Evolutionary conservation across 2,797 vertebrate species (phyloP), one percentile per base, ranked within the genome.

Genomic region (Esox lucius): DNA sequence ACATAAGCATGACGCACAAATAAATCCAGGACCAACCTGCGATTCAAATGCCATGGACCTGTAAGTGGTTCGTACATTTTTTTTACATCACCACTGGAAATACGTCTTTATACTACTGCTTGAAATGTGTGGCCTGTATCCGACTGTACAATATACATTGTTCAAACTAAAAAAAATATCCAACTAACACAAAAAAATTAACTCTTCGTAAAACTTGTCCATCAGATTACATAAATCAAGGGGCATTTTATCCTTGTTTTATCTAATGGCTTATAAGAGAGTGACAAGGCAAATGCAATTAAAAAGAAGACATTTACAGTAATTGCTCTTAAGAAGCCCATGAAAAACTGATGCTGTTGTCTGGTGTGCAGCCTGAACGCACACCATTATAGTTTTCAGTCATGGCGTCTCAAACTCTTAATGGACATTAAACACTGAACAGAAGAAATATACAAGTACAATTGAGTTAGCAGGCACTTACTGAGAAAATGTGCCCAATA

Each of bases 381-480:
- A 85, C 79, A 70, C 86, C 84, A 87, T 86, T 82, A 88, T 79
- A 73, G 86, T 83, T 78, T 81, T 87, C 82, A 71, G 86, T 83
- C 87, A 81, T 84, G 77, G 85, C 83, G 84, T 85, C 85, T 88
- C 85, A 80, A 73, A 87, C 85, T 89, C 91, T 81, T 91, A 93
- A 92, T 93, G 93, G 88, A 89, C 90, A 88, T 93, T 91, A 93
- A 93, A 92, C 86, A 85, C 83, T 2, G 76, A 85, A 87, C 89
- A 85, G 86, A 84, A 90, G 83, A 91, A 90, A 89, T 81, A 85
- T 87, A 83, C 66, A 5, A 79, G 80, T 87, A 48, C 87, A 94
- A 94, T 94, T 84, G 90, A 87, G 91, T 94, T 94, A 94, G 86
- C 48, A 79, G 86, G 89, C 92, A 93, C 94, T 94, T 92, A 94